These are phyloP conservation scores for Fragum whitleyi DNA, from an alignment of 2,888 invertebrate species.

Conservation along the genomic window DNA sequence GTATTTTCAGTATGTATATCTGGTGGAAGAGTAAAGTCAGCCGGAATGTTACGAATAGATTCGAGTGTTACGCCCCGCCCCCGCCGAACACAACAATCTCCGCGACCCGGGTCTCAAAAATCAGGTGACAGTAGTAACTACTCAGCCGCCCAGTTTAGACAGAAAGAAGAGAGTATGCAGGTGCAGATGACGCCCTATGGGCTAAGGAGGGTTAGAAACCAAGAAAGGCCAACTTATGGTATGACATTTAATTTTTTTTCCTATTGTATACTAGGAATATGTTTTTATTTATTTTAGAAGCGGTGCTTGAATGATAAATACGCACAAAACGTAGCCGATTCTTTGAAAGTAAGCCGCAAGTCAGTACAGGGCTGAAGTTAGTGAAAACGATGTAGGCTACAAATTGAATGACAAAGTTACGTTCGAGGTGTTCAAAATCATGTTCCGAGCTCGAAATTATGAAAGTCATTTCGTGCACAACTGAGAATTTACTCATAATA, in stretches of 20 bases:
- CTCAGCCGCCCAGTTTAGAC: conserved; percentile 54
- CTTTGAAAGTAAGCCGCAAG: too few relatives aligned
- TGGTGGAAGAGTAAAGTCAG: conserved; percentile 63
- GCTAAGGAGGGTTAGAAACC: conserved; percentile 55
- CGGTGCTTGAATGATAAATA: too few relatives aligned
- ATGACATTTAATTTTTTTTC: conserved; percentile 20
- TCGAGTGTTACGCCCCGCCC: conserved; percentile 45
- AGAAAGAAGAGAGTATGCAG: conserved; percentile 54
- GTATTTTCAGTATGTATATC: conserved; percentile 58
- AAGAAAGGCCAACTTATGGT: conserved; percentile 64
- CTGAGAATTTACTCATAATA: too few relatives aligned
- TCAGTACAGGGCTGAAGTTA: too few relatives aligned
- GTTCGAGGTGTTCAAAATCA: too few relatives aligned
- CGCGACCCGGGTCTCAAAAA: conserved; percentile 55
- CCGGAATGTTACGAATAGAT: conserved; percentile 41
- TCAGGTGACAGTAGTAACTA: conserved; percentile 50
- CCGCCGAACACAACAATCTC: conserved; percentile 40
- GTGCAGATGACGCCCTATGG: conserved; percentile 69
- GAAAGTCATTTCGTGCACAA: too few relatives aligned
- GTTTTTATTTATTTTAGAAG: too few relatives aligned
- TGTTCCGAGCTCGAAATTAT: too few relatives aligned
- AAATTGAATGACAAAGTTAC: too few relatives aligned
- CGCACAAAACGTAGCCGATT: too few relatives aligned
- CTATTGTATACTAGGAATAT: too few relatives aligned
- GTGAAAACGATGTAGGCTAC: too few relatives aligned